Percentiles rank a stretch among this genome's conserved stretches.
phyloP scores from a whole-genome alignment of 1,140 invertebrate species.

The Diprion similis region DNA sequence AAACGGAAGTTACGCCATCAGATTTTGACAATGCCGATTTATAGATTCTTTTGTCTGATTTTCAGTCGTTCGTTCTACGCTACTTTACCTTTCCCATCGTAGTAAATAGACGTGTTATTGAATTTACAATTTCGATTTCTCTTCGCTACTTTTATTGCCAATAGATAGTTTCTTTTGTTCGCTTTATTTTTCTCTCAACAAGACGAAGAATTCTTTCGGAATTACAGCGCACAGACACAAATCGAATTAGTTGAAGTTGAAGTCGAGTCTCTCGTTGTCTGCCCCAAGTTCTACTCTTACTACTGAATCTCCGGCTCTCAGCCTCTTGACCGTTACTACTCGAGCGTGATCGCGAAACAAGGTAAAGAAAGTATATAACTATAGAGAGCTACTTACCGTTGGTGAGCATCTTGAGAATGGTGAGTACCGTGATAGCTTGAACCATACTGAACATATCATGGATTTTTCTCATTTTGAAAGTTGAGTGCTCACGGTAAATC shows the following conservation, averaged over 20 bases:
- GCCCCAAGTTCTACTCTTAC: too few species aligned
- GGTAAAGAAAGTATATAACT: slow-evolving; percentile 10
- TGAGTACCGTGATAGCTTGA: slow-evolving; percentile 83
- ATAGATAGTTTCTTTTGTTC: too few species aligned
- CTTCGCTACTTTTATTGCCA: too few species aligned
- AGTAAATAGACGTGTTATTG: too few species aligned
- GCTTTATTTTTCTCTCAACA: too few species aligned
- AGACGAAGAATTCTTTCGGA: too few species aligned
- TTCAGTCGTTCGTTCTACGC: background rate
- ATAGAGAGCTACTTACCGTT: slow-evolving; percentile 69
- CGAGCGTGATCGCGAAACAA: background rate
- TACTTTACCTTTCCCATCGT: too few species aligned
- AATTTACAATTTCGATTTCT: too few species aligned
- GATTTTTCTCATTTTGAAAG: slow-evolving; percentile 68
- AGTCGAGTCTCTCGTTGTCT: too few species aligned
- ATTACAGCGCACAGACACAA: background rate
- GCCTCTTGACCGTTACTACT: too few species aligned
- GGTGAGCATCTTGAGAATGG: slow-evolving; percentile 80
- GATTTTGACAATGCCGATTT: slow-evolving; percentile 9
- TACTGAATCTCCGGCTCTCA: too few species aligned
- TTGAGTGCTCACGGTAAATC: slow-evolving; percentile 35
- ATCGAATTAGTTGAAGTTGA: background rate
- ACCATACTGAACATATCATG: slow-evolving; percentile 73
- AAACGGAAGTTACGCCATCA: slow-evolving; percentile 14
- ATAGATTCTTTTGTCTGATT: background rate